Percentiles rank a stretch among this genome's conserved stretches.
These are phyloP conservation scores for Forbesichthys papilliferus DNA, from an alignment of 2,113 vertebrate genomes.

Conservation along the genomic window DNA sequence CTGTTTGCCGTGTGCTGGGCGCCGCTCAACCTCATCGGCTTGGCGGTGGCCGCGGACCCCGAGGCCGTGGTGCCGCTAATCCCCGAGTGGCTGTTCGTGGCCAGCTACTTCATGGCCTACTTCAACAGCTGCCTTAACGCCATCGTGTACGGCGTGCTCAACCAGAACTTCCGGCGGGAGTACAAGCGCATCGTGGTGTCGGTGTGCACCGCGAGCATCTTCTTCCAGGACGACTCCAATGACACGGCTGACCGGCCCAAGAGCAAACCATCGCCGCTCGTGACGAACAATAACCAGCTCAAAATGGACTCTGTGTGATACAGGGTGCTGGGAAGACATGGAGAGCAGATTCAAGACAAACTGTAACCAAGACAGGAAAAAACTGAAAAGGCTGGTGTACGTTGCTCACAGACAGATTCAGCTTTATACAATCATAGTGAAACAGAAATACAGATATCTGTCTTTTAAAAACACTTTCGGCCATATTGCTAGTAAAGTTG, in stretches of 20 bases:
- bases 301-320: conserved; percentile 92
- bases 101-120: conserved; percentile 97
- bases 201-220: conserved; percentile 85
- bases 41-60: conserved; percentile 88
- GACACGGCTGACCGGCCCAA: conserved; percentile 84
- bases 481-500: conserved; percentile 63
- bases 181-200: conserved; percentile 90
- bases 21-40: conserved; percentile 92
- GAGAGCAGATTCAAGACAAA: conserved; percentile 26
- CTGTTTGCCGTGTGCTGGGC: conserved; percentile 98
- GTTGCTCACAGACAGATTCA: conserved; percentile 51
- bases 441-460: conserved; percentile 50
- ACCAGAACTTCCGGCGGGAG: conserved; percentile 95
- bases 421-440: conserved; percentile 62
- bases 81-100: conserved; percentile 95
- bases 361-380: conserved; percentile 62
- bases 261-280: conserved; percentile 88
- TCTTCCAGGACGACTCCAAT: conserved; percentile 90
- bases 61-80: conserved; percentile 81
- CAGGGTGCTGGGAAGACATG: not conserved
- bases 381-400: not conserved
- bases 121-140: conserved; percentile 99
- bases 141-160: conserved; percentile 93
- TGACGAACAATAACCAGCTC: conserved; percentile 89
- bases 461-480: conserved; percentile 63